Percentiles rank a stretch among this genome's conserved stretches.
Evolutionary conservation across 2,113 vertebrate species (phyloP).

Genomic region (Cyprinus carpio): DNA sequence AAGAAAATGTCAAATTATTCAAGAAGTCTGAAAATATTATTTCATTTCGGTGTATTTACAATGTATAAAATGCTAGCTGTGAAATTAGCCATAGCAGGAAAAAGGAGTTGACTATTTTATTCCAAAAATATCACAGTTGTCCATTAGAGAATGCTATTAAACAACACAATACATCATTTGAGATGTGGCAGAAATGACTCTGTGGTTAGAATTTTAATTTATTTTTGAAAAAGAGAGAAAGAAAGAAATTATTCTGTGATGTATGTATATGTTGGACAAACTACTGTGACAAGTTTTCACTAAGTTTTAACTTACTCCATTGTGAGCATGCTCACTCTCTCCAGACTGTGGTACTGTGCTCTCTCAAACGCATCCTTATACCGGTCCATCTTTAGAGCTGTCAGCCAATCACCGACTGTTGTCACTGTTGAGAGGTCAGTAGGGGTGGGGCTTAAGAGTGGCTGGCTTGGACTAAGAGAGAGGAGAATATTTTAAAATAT

Average conservation of each 20-base stretch:
- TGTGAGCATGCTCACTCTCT: conserved; percentile 86
- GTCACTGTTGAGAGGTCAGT: conserved; percentile 88
- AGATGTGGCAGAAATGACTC: not conserved
- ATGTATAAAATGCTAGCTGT: not conserved
- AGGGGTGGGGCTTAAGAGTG: conserved; percentile 88
- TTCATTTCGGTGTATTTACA: not conserved
- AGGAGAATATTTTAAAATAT: not conserved
- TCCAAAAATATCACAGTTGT: not conserved
- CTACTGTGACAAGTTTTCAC: not conserved
- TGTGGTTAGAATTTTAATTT: not conserved
- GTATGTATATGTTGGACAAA: not conserved
- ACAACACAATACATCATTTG: not conserved
- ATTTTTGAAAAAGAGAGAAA: not conserved
- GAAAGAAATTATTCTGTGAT: not conserved
- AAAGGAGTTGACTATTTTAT: not conserved
- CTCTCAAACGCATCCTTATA: conserved; percentile 93
- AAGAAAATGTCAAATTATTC: not conserved
- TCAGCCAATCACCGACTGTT: conserved; percentile 90
- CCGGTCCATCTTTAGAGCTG: conserved; percentile 87
- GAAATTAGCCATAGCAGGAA: not conserved
- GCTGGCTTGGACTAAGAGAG: conserved; percentile 84
- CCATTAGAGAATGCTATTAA: not conserved
- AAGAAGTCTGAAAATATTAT: not conserved
- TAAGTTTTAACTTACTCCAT: conserved; percentile 88
- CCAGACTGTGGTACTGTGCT: conserved; percentile 83